A percentile compares a stretch with the other conserved stretches of the same genome.
These are phyloP conservation scores for Mugil cephalus DNA, from an alignment of 2,113 vertebrate genomes.

Conservation along the genomic window DNA sequence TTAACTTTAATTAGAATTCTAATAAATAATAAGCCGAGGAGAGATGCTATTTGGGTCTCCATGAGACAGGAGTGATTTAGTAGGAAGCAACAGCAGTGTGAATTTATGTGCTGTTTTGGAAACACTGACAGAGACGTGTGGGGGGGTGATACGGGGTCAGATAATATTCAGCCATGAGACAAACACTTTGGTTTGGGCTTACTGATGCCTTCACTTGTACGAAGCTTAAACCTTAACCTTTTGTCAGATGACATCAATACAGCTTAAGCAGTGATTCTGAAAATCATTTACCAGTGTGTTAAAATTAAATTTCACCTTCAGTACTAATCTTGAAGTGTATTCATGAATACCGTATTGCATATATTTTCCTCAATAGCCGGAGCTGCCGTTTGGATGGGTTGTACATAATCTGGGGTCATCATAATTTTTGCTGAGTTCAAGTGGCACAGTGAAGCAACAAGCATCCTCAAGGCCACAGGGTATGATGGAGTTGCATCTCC, in stretches of 20 bases:
- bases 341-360: constrained; percentile 23
- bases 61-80: background rate
- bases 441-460: constrained; percentile 35
- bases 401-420: constrained; percentile 10
- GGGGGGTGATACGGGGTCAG: background rate
- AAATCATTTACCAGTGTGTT: background rate
- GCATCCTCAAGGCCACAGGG: constrained; percentile 49
- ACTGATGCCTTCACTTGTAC: background rate
- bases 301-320: background rate
- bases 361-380: constrained; percentile 20
- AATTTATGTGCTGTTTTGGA: constrained; percentile 9
- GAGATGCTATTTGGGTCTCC: background rate
- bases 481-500: constrained; percentile 42
- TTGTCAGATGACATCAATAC: background rate
- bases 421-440: constrained; percentile 24
- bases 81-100: background rate
- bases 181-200: constrained; percentile 4
- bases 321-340: background rate
- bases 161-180: background rate
- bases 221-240: background rate
- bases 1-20: too few relatives aligned
- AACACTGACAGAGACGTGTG: background rate
- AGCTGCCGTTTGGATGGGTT: constrained; percentile 10
- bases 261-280: background rate
- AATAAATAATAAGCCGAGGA: too few relatives aligned